Percentiles rank a stretch among this genome's conserved stretches.
Evolutionary conservation across 1,140 invertebrate genomes (phyloP).

Genomic region (Bombus waltoni): DNA sequence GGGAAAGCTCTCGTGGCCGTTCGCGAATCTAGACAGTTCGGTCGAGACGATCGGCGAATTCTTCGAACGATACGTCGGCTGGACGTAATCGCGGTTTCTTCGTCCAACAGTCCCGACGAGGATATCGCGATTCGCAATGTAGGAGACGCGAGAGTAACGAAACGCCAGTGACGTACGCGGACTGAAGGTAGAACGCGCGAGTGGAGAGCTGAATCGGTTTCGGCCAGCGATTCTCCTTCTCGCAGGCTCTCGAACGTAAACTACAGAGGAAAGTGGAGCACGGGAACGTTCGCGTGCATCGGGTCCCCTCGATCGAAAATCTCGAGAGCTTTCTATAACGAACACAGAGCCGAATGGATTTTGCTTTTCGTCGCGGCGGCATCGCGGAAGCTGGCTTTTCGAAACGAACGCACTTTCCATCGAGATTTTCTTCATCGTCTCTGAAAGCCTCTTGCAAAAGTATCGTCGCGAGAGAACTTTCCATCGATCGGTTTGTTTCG

Average conservation of each 20-base stretch:
- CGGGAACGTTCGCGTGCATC: not conserved
- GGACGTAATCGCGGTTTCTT: too few relatives aligned
- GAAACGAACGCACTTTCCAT: not conserved
- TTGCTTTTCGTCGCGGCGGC: not conserved
- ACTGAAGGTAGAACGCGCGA: not conserved
- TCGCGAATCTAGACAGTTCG: too few relatives aligned
- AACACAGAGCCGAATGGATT: not conserved
- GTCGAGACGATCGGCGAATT: too few relatives aligned
- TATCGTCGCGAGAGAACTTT: not conserved
- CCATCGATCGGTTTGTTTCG: not conserved
- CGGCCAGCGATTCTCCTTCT: not conserved
- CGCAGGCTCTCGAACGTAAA: not conserved
- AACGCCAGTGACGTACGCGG: not conserved
- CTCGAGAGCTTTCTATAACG: not conserved
- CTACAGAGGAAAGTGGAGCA: not conserved
- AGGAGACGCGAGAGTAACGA: not conserved
- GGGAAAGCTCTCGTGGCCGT: too few relatives aligned
- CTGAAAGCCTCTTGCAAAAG: not conserved
- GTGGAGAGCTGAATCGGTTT: not conserved
- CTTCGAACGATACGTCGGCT: too few relatives aligned
- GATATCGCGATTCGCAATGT: not conserved
- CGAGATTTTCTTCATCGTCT: accelerated
- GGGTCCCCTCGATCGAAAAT: not conserved
- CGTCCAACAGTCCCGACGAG: too few relatives aligned
- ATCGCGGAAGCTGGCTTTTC: not conserved